phyloP scores from a whole-genome alignment of 2,888 invertebrate species.

The Dolichomitus sp. region DNA sequence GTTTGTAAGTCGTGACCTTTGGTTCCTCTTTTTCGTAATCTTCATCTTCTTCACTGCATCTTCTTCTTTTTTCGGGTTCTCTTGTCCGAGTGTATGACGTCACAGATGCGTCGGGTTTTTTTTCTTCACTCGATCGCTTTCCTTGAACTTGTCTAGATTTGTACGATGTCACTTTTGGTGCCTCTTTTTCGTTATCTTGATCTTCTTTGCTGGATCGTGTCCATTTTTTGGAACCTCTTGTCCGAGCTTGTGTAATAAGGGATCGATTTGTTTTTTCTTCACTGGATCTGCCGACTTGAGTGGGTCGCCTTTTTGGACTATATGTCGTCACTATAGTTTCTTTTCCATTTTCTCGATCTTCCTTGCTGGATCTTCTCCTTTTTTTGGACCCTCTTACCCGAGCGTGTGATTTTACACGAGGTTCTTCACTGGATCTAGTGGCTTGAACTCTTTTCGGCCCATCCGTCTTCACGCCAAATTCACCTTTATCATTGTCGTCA shows the following conservation, averaged over 20 bases:
- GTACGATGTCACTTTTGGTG: too few relatives aligned
- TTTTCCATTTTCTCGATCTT: background rate
- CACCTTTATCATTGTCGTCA: too few relatives aligned
- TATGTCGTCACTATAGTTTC: background rate
- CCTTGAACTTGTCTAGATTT: background rate
- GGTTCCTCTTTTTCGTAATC: conserved; percentile 6
- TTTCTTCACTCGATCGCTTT: background rate
- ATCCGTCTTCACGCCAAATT: background rate
- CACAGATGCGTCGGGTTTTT: background rate
- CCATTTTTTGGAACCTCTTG: background rate
- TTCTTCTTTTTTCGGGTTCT: background rate
- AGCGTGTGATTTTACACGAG: background rate
- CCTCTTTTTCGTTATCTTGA: background rate
- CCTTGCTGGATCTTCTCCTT: background rate
- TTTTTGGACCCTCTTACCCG: background rate
- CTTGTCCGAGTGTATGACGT: background rate
- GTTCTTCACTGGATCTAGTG: background rate
- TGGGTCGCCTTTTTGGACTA: background rate
- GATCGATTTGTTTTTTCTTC: background rate
- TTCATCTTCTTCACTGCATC: background rate
- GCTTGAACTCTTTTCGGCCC: background rate
- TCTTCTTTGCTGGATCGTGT: background rate
- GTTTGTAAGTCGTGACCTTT: background rate
- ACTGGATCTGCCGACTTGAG: background rate
- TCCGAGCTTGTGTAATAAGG: background rate